phyloP scores from a whole-genome alignment of 2,888 invertebrate genomes.

The Eristalis intricaria region DNA sequence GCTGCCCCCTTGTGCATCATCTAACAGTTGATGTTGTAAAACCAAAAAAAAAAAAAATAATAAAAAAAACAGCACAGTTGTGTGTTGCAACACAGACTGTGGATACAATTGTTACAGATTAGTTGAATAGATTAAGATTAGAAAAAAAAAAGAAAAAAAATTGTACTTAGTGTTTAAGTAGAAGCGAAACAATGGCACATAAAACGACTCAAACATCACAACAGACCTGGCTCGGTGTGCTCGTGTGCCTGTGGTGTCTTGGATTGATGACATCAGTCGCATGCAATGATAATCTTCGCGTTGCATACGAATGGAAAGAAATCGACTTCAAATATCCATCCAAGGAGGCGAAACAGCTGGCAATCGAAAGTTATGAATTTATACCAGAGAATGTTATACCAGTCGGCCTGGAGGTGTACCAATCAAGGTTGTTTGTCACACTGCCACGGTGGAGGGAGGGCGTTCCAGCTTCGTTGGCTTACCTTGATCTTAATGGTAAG shows the following conservation, averaged over 20 bases:
- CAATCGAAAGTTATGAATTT: slow-evolving; percentile 84
- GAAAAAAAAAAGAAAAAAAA: background rate
- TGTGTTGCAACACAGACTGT: slow-evolving; percentile 28
- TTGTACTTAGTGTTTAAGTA: slow-evolving; percentile 22
- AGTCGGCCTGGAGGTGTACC: slow-evolving; percentile 87
- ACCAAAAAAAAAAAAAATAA: background rate
- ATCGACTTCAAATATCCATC: slow-evolving; percentile 86
- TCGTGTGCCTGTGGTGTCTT: slow-evolving; percentile 24
- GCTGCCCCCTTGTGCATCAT: slow-evolving; percentile 46
- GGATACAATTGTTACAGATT: background rate
- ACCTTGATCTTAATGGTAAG: slow-evolving; percentile 87
- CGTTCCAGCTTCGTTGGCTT: slow-evolving; percentile 88
- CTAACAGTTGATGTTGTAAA: slow-evolving; percentile 45
- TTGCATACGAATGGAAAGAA: slow-evolving; percentile 88
- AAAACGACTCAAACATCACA: background rate
- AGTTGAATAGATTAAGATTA: background rate
- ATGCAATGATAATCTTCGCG: slow-evolving; percentile 86
- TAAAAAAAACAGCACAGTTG: background rate
- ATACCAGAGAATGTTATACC: slow-evolving; percentile 88
- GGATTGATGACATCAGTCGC: slow-evolving; percentile 67
- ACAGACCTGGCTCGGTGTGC: slow-evolving; percentile 10
- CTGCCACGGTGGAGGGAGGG: slow-evolving; percentile 89
- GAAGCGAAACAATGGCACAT: slow-evolving; percentile 1
- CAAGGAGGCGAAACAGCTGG: slow-evolving; percentile 83
- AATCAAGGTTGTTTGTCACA: slow-evolving; percentile 87